A percentile compares a stretch with the other conserved stretches of the same genome.
phyloP scores from a whole-genome alignment of 2,888 invertebrate species.

The Orthosia cruda region DNA sequence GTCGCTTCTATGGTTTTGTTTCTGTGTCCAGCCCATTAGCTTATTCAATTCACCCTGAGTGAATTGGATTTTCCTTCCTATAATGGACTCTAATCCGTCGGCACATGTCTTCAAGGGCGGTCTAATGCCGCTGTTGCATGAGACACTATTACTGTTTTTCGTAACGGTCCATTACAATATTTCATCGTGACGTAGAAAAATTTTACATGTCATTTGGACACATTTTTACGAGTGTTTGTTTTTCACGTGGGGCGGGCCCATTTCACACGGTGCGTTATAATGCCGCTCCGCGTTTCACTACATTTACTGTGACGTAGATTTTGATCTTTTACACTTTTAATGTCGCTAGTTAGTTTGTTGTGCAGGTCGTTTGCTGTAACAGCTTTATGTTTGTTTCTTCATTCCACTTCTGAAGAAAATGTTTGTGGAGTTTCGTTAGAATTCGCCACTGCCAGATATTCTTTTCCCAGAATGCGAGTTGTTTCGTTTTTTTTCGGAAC shows the following conservation, averaged over 20 bases:
- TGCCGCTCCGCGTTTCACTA: conserved; percentile 78
- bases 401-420: conserved; percentile 18
- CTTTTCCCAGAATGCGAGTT: too few species aligned
- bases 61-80: conserved; percentile 86
- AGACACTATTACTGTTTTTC: conserved; percentile 88
- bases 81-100: conserved; percentile 87
- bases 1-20: conserved; percentile 74
- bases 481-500: not conserved
- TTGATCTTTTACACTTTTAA: conserved; percentile 74
- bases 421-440: not conserved
- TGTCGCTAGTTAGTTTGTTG: conserved; percentile 61
- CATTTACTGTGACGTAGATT: conserved; percentile 80
- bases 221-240: conserved; percentile 90
- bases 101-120: conserved; percentile 86
- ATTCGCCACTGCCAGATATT: too few species aligned
- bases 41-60: conserved; percentile 89
- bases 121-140: conserved; percentile 88
- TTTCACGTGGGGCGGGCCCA: conserved; percentile 87
- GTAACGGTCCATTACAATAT: conserved; percentile 91
- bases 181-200: conserved; percentile 91
- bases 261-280: conserved; percentile 84
- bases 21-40: conserved; percentile 84
- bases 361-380: conserved; percentile 14
- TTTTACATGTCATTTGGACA: conserved; percentile 90
- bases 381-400: conserved; percentile 22